These are phyloP conservation scores for Spatulosminthurus flaviceps DNA, from an alignment of 2,888 invertebrate species.

Conservation along the genomic window DNA sequence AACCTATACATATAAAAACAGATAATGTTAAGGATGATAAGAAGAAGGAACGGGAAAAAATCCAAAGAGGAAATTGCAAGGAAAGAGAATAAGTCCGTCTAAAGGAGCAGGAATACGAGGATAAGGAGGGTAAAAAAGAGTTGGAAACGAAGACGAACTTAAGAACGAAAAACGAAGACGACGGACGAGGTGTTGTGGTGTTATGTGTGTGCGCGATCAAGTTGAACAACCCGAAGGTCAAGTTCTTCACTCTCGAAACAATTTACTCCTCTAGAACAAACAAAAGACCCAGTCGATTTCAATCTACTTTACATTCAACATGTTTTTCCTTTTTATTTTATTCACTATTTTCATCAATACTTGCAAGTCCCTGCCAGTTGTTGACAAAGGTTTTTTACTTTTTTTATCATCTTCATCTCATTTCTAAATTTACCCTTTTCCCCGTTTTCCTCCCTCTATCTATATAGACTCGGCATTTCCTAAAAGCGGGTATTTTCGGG, in stretches of 20 bases:
- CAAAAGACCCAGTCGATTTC: constrained; percentile 40
- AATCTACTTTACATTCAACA: constrained; percentile 47
- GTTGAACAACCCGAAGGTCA: constrained; percentile 47
- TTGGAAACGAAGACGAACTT: constrained; percentile 18
- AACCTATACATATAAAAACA: constrained; percentile 13
- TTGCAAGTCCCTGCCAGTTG: constrained; percentile 52
- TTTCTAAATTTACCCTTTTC: neutral
- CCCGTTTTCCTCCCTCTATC: neutral
- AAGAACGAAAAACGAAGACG: constrained; percentile 14
- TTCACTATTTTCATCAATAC: constrained; percentile 16
- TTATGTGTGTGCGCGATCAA: constrained; percentile 32
- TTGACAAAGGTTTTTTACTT: constrained; percentile 54
- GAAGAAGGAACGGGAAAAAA: neutral
- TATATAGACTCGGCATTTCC: constrained; percentile 4
- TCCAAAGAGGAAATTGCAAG: constrained; percentile 9
- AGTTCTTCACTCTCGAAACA: constrained; percentile 32
- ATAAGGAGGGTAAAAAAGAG: constrained; percentile 1
- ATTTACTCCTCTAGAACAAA: constrained; percentile 39
- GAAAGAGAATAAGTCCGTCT: no score
- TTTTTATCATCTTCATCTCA: neutral
- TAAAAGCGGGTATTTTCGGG: neutral
- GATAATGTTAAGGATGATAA: neutral
- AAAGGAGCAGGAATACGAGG: no score
- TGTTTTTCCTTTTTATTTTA: constrained; percentile 36
- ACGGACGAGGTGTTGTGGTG: constrained; percentile 22